phyloP scores from a whole-genome alignment of 1,140 invertebrate genomes.

The Pachypsylla venusta region DNA sequence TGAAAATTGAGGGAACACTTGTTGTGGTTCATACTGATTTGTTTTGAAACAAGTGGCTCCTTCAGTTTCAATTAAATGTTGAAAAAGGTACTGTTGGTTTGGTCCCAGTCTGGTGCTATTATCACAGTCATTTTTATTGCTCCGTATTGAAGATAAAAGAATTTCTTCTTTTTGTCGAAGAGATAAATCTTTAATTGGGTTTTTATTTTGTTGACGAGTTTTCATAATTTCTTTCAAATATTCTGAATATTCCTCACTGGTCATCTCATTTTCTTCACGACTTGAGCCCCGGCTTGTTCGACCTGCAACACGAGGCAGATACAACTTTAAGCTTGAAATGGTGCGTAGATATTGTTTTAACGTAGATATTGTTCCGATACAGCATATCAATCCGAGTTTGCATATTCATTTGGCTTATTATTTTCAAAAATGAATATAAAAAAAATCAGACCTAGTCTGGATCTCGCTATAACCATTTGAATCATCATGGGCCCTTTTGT shows the following conservation, averaged over 20 bases:
- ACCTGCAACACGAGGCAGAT: too few relatives aligned
- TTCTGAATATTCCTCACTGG: neutral
- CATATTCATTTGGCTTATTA: too few relatives aligned
- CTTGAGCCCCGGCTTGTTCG: neutral
- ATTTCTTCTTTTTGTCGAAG: neutral
- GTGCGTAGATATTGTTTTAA: too few relatives aligned
- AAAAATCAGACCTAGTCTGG: too few relatives aligned
- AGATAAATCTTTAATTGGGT: neutral
- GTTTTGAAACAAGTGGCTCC: neutral
- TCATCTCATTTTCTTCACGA: conserved; percentile 4
- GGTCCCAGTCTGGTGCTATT: conserved; percentile 6
- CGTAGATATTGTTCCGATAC: too few relatives aligned
- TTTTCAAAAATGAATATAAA: too few relatives aligned
- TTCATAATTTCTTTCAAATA: neutral
- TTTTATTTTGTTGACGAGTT: neutral
- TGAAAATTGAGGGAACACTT: neutral
- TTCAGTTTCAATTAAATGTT: neutral
- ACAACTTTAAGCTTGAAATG: too few relatives aligned
- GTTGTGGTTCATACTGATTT: neutral
- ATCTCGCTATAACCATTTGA: too few relatives aligned
- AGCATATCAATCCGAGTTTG: too few relatives aligned
- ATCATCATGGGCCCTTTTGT: too few relatives aligned
- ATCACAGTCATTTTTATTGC: neutral
- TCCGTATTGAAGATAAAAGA: neutral
- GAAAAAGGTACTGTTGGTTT: conserved; percentile 6